Conservation (phyloP, 2,888 invertebrate genomes). For the Aquatica leii region DNA sequence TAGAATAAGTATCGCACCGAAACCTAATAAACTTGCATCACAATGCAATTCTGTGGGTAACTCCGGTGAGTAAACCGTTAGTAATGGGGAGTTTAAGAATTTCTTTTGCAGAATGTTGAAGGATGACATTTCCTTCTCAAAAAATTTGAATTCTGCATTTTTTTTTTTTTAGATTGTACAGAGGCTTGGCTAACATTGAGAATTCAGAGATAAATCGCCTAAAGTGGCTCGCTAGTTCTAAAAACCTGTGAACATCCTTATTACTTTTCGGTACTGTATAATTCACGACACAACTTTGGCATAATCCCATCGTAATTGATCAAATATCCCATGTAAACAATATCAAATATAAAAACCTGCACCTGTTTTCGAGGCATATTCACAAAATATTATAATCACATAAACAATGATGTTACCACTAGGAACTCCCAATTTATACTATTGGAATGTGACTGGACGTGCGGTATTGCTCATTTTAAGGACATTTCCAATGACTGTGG, state of each 20-base stretch:
- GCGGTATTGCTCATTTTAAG: no score
- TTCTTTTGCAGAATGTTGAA: background rate
- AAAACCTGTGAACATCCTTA: conserved; percentile 15
- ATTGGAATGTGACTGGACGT: no score
- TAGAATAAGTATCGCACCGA: no score
- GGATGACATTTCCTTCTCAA: background rate
- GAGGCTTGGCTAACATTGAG: background rate
- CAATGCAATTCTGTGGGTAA: conserved; percentile 14
- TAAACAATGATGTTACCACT: no score
- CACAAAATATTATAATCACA: no score
- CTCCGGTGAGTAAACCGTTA: background rate
- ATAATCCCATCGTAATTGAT: background rate
- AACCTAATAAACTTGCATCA: conserved; percentile 9
- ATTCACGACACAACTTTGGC: background rate
- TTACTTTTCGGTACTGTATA: conserved; percentile 14
- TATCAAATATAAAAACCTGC: background rate
- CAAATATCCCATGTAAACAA: background rate
- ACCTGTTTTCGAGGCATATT: background rate
- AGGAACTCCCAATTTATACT: no score
- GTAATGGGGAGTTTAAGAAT: background rate
- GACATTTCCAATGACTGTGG: no score
- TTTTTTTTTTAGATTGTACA: conserved; percentile 1
- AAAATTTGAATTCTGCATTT: background rate
- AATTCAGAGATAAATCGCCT: conserved; percentile 14
- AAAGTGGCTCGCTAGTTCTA: conserved; percentile 15